Percentiles rank a stretch among this genome's conserved stretches.
Conservation (phyloP, 2,797 vertebrate species). For the Sebastiscus tertius region DNA sequence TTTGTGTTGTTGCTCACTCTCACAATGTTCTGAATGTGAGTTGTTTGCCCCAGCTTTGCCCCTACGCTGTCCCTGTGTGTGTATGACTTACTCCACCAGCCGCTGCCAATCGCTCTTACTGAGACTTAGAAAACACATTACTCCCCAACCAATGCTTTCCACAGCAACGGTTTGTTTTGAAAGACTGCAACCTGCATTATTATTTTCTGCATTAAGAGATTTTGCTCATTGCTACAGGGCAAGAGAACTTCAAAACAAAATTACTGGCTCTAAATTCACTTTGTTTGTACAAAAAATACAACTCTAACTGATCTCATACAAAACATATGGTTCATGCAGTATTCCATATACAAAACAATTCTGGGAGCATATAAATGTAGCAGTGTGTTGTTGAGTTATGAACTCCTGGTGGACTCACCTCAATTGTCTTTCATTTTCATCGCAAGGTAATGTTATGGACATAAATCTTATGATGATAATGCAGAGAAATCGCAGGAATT, state of each 20-base stretch:
- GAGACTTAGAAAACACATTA: neutral
- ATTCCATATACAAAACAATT: neutral
- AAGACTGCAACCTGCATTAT: slow-evolving; percentile 6
- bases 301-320: neutral
- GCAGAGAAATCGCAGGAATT: too few relatives aligned
- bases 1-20: neutral
- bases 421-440: too few relatives aligned
- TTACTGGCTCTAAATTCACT: neutral
- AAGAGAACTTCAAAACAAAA: neutral
- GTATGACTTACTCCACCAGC: neutral
- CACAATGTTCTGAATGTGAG: neutral
- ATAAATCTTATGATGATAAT: too few relatives aligned
- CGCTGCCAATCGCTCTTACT: neutral
- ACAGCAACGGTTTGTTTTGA: neutral
- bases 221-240: neutral
- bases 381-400: neutral
- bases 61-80: neutral
- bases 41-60: neutral
- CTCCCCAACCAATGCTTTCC: neutral
- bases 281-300: neutral
- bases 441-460: too few relatives aligned
- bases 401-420: too few relatives aligned
- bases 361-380: neutral
- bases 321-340: neutral
- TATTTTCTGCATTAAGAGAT: neutral